A percentile compares a stretch with the other conserved stretches of the same genome.
Conservation (phyloP, 2,797 vertebrate genomes). For the Microctenopoma lineatum region DNA sequence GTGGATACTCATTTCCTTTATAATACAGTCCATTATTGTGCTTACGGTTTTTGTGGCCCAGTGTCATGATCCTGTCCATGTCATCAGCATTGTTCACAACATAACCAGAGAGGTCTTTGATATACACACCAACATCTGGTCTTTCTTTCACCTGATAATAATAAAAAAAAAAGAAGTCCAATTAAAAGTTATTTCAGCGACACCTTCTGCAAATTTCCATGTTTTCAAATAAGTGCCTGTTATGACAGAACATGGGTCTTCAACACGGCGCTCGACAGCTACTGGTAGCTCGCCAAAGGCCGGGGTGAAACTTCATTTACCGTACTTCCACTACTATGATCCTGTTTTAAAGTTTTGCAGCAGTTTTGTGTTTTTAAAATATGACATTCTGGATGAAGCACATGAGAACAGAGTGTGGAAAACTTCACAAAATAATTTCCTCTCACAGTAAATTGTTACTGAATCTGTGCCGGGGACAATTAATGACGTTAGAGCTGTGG, state of each 20-base stretch:
- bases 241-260: background rate
- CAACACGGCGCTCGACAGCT: no score
- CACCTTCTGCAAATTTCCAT: background rate
- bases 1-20: background rate
- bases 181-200: background rate
- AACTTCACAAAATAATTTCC: no score
- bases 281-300: no score
- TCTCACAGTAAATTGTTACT: no score
- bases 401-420: no score
- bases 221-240: background rate
- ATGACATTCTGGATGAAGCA: no score
- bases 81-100: constrained; percentile 99
- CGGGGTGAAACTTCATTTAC: no score
- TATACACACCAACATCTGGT: constrained; percentile 98
- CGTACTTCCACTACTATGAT: no score
- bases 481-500: no score
- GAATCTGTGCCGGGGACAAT: no score
- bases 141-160: constrained; percentile 94
- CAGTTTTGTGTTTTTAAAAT: no score
- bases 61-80: constrained; percentile 99
- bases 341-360: no score
- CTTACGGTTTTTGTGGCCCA: constrained; percentile 99
- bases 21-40: background rate
- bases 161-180: constrained; percentile 3
- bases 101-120: constrained; percentile 97